Percentiles rank a stretch among this genome's conserved stretches.
Conservation (phyloP, 2,113 vertebrate species). For the Calyptommatus sinebrachiatus region DNA sequence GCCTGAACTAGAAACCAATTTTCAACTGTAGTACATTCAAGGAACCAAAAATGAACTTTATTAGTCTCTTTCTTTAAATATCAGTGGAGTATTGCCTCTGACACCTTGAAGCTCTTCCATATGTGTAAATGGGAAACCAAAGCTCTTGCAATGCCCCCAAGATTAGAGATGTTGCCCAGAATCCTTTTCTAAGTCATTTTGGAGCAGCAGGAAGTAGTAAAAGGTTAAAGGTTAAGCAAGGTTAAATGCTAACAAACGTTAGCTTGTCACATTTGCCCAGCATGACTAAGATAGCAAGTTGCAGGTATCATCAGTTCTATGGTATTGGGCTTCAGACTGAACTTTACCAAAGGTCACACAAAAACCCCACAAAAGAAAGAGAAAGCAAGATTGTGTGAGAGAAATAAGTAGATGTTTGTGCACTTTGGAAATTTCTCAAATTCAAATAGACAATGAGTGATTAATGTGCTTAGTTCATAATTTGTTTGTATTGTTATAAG, state of each 20-base stretch:
- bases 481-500: too few species aligned
- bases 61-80: constrained; percentile 54
- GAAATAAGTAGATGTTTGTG: neutral
- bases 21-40: constrained; percentile 41
- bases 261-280: constrained; percentile 7
- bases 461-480: too few species aligned
- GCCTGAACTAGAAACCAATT: constrained; percentile 36
- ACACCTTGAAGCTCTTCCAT: constrained; percentile 58
- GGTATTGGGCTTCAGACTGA: neutral
- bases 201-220: constrained; percentile 34
- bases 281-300: accelerated
- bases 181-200: constrained; percentile 31
- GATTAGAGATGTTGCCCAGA: constrained; percentile 1
- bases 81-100: constrained; percentile 47
- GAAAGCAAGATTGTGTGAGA: neutral
- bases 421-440: neutral
- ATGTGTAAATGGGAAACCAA: constrained; percentile 25
- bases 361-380: neutral
- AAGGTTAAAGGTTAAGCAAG: constrained; percentile 45
- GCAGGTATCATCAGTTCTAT: neutral
- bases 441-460: accelerated
- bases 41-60: constrained; percentile 60
- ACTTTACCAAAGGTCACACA: neutral
- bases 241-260: constrained; percentile 44
- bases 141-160: constrained; percentile 22